Evolutionary conservation across 2,888 invertebrate genomes (phyloP), one percentile per base, ranked within the genome.

Genomic region (Sminthurides aquaticus): DNA sequence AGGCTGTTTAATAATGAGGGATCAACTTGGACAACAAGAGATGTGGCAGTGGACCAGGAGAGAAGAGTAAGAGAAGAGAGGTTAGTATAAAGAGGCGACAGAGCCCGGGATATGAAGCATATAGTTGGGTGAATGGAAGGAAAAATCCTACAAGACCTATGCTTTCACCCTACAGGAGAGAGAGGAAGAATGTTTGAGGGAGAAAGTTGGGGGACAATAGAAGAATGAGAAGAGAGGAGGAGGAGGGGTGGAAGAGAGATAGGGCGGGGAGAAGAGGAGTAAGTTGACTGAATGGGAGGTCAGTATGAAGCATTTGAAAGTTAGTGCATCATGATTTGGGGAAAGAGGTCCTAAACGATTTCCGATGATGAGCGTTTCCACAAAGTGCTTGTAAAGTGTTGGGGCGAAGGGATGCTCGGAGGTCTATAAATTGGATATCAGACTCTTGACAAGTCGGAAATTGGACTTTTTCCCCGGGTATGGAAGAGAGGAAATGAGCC

Each of bases 401-500:
- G 61, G 67, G 62, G 61, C 64, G 67, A 67, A 69, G 64, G 67
- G 68, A 64, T 58, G 64, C 57, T 57, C 24, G 49, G 34, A 55
- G 48, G 24, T 67, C 71, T 72, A 72, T 74, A 74, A 74, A 74
- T 74, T 74, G 74, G 74, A 74, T 73, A 74, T 74, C 74, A 74
- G 70, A 64, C 67, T 71, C 69, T 69, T 74, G 74, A 74, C 74
- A 74, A 73, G 71, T 73, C 73, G 74, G 74, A 74, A 74, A 74
- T 74, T 74, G 74, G 74, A 74, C 73, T 74, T 74, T 71, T 74
- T 73, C 73, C 73, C 73, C 69, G 74, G 58, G 57, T 71, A 68
- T 71, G 70, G 67, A 67, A 69, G 67, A 65, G 68, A 72, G 74
- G 73, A 74, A 74, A 73, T 73, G 72, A 73, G 72, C 70, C 72